Evolutionary conservation across 2,797 vertebrate genomes (phyloP), one percentile per base, ranked within the genome.

Genomic region (Ispidina lecontei): DNA sequence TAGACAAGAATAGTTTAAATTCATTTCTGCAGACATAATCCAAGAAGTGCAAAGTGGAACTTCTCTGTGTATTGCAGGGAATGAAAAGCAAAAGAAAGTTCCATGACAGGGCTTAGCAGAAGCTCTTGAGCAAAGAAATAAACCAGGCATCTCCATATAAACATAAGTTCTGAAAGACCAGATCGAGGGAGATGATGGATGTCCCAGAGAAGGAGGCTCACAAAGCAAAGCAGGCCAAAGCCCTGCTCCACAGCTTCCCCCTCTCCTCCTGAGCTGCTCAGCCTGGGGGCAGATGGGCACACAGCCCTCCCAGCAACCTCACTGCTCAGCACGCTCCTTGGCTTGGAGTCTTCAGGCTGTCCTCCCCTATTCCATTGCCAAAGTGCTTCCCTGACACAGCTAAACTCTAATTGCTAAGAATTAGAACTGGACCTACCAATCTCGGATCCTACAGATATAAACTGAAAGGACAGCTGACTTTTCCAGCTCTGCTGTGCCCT

Each of bases 81-180:
- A 84, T 59, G 67, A 93, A 77, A 89, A 72, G 43, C 51, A 46
- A 59, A 89, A 87, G 54, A 16, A 79, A 83, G 75, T 84, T 65
- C 84, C 84, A 72, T 75, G 87, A 87, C 52, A 69, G 63, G 29
- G 80, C 67, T 89, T 93, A 87, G 87, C 72, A 89, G 67, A 41
- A 85, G 75, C 81, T 95, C 86, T 76, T 21, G n/a, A 74, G 41
- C 54, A 64, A 67, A 87, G 82, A 87, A 93, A 75, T 64, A 35
- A 85, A 93, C 14, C 55, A 55, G 70, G 46, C 39, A 26, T 41
- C 82, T 85, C 62, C 70, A 63, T 43, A 59, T n/a, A 90, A 91
- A 88, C n/a, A 39, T 39, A 52, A 23, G 23, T 28, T 58, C 59
- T 62, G 63, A n/a, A 68, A 85, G 55, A 56, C 55, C 19, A 31